A percentile compares a stretch with the other conserved stretches of the same genome.
These are phyloP conservation scores for Gallinago jamesoni DNA, from an alignment of 2,113 vertebrate genomes.

Conservation along the genomic window DNA sequence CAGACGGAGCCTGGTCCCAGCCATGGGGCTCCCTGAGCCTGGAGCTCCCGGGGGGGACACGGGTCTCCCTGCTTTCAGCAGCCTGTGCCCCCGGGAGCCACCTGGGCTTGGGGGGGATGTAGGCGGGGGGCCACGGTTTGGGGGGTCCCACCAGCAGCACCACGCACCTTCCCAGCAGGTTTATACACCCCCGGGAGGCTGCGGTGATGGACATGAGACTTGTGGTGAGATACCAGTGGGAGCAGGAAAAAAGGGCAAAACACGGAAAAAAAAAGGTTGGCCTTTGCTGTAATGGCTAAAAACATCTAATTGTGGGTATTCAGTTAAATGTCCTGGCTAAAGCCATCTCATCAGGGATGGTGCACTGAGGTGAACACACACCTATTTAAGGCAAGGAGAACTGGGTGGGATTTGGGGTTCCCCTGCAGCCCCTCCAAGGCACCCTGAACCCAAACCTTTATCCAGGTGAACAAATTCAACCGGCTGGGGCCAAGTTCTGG, in stretches of 20 bases:
- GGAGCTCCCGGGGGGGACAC: background rate
- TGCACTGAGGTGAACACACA: background rate
- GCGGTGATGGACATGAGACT: rapidly evolving
- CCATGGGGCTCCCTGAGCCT: background rate
- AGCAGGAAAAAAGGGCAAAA: background rate
- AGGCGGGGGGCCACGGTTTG: background rate
- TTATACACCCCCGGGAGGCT: background rate
- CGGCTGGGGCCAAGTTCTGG: conserved; percentile 17
- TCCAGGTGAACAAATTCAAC: background rate
- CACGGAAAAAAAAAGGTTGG: rapidly evolving
- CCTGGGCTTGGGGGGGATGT: rapidly evolving
- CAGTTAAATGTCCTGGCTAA: background rate
- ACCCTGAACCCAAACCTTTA: background rate
- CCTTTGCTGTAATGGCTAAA: background rate
- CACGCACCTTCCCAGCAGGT: rapidly evolving
- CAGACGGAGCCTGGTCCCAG: background rate
- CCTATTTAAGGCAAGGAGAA: background rate
- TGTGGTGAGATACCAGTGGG: background rate
- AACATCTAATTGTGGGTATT: background rate
- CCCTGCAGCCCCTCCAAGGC: background rate
- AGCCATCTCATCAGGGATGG: rapidly evolving
- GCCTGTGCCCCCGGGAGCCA: background rate
- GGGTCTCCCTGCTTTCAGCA: background rate
- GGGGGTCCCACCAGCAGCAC: background rate
- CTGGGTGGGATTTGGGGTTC: background rate